Conservation (phyloP, 2,797 vertebrate genomes). For the Pogoniulus pusillus region DNA sequence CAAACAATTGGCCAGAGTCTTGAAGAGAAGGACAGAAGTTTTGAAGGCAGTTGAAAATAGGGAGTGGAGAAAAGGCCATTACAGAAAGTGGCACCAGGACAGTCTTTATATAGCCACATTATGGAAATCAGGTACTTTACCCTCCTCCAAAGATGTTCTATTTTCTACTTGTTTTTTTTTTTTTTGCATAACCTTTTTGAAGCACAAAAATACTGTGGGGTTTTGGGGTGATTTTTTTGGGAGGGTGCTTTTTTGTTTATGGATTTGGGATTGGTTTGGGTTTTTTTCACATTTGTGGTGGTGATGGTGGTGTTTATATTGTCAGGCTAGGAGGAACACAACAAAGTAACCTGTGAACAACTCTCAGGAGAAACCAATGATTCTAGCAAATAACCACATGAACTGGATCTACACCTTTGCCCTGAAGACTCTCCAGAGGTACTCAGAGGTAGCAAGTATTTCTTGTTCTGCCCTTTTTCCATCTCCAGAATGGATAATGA, state of each 20-base stretch:
- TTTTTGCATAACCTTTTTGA: background rate
- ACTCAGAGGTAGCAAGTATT: background rate
- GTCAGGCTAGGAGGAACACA: background rate
- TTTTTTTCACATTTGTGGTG: too few relatives aligned
- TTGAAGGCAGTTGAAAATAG: background rate
- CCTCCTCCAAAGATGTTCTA: background rate
- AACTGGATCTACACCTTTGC: background rate
- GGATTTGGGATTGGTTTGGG: too few relatives aligned
- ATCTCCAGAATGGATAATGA: background rate
- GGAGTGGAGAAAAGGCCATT: background rate
- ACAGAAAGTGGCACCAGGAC: accelerated
- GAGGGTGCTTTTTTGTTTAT: too few relatives aligned
- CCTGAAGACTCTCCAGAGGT: background rate
- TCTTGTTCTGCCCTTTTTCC: background rate
- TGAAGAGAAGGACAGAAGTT: background rate
- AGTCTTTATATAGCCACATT: background rate
- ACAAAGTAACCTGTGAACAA: background rate
- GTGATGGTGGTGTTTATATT: background rate
- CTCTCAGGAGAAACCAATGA: background rate
- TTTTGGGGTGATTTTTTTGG: too few relatives aligned
- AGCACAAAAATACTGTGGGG: background rate
- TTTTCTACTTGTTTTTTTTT: background rate
- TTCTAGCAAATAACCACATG: background rate
- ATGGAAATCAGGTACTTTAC: background rate
- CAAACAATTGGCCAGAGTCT: background rate